Conservation (phyloP, 1,140 invertebrate species). For the Drosophila saltans region DNA sequence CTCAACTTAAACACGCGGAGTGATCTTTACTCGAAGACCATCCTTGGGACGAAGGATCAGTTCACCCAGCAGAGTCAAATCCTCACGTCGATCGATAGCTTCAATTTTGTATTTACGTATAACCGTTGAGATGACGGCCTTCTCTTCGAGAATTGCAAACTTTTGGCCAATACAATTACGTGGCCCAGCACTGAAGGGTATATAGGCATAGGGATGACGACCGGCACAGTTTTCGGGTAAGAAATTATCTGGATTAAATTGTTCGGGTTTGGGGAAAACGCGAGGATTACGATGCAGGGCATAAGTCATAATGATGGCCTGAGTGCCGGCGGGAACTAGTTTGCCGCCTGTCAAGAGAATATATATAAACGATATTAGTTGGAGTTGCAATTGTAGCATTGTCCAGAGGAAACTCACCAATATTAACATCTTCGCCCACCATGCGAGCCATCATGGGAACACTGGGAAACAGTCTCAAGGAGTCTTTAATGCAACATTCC, state of each 20-base stretch:
- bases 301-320: conserved; percentile 85
- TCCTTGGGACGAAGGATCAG: conserved; percentile 85
- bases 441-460: conserved; percentile 88
- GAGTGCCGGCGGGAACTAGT: conserved; percentile 84
- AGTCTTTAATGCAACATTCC: conserved; percentile 89
- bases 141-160: conserved; percentile 91
- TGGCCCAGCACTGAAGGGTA: conserved; percentile 90
- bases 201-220: conserved; percentile 87
- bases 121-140: conserved; percentile 88
- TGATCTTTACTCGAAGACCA: conserved; percentile 84
- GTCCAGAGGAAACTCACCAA: conserved; percentile 83
- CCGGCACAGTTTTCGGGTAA: conserved; percentile 85
- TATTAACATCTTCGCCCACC: conserved; percentile 85
- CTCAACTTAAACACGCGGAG: conserved; percentile 55
- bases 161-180: conserved; percentile 90
- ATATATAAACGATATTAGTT: neutral
- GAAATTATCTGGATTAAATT: conserved; percentile 92
- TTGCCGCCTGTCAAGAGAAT: conserved; percentile 82
- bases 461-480: conserved; percentile 88
- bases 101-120: conserved; percentile 87
- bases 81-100: conserved; percentile 85
- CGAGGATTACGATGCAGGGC: conserved; percentile 88
- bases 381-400: neutral
- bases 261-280: conserved; percentile 88
- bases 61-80: conserved; percentile 85